phyloP scores from a whole-genome alignment of 2,797 vertebrate genomes.

The Arctocebus calabarensis region DNA sequence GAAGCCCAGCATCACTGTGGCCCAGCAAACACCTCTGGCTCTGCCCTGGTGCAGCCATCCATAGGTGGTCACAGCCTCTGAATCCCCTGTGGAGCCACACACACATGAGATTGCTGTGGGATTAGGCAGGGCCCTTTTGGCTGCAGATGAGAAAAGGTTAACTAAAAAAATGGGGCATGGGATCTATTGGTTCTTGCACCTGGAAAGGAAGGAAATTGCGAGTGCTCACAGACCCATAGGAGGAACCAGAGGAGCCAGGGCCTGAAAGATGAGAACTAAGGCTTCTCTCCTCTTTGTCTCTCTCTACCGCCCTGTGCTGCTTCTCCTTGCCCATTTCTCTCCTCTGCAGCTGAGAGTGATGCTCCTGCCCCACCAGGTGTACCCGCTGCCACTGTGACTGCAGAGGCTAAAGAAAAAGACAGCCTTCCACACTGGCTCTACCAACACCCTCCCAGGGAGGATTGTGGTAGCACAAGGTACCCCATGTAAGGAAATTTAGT shows the following conservation, averaged over 20 bases:
- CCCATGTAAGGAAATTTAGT: not conserved
- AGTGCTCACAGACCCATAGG: not conserved
- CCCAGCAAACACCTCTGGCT: not conserved
- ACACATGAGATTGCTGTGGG: not conserved
- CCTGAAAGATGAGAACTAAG: not conserved
- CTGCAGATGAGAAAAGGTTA: not conserved
- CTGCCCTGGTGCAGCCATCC: not conserved
- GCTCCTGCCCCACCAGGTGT: not conserved
- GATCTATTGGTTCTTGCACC: not conserved
- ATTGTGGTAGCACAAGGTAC: not conserved
- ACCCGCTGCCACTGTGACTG: not conserved
- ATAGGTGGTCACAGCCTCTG: not conserved
- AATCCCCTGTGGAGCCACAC: not conserved
- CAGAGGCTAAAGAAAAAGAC: not conserved
- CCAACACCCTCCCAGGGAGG: not conserved
- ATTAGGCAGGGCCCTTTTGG: not conserved
- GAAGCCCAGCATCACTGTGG: not conserved
- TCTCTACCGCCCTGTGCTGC: rapidly evolving
- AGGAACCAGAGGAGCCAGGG: not conserved
- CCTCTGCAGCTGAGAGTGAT: too few relatives aligned
- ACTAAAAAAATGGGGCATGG: not conserved
- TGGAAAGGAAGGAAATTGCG: not conserved
- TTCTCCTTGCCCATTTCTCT: not conserved
- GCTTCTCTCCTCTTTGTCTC: too few relatives aligned
- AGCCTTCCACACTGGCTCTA: not conserved